Base-by-base conservation (phyloP, 2,888 invertebrate species). In the Abscondita cerata region DNA sequence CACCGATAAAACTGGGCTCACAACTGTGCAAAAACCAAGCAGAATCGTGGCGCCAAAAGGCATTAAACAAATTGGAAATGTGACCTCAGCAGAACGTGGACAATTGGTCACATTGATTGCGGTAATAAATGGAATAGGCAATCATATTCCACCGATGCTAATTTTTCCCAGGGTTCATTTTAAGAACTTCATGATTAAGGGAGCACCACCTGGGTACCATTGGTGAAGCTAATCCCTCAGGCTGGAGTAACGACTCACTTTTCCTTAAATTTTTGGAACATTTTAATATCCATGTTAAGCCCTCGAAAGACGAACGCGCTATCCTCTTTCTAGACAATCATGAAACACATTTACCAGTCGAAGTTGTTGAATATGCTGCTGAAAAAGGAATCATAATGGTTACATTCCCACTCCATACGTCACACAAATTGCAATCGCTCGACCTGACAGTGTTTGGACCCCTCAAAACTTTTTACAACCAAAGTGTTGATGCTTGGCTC, bases 371-470 rank as follows among this genome's bases (percentile, higher is more conserved):
- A 25, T 25, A 25, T 25, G 25, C 6, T 25, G 2, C 25, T 6
- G 6, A 25, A 25, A 6, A 4, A 25, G 6, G 25, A 25, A 25
- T 25, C 6, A 25, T 25, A 25, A 25, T 25, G 25, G 4, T 25
- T 25, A 25, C 52, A 2, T 52, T 52, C 18, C 40, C 52, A 52
- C 52, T 40, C 52, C 41, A 53, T 20, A 40, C 18, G n/a, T 53
- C 53, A 3, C 18, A 53, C 6, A 41, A 25, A 36, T 9, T 53
- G 1, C 41, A 41, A 13, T 25, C 20, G 2, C 33, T 12, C 5
- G 16, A 53, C 13, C 44, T 53, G 8, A 25, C 40, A 2, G 16
- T 53, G 2, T 41, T 18, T 25, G 44, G 53, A n/a, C 41, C 25
- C 11, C 41, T 53, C 16, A 53, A 53, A 20, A 20, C 53, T 3